Percentiles rank a stretch among this genome's conserved stretches.
Conservation (phyloP, 2,888 invertebrate species). For the Cynaeus angustus region DNA sequence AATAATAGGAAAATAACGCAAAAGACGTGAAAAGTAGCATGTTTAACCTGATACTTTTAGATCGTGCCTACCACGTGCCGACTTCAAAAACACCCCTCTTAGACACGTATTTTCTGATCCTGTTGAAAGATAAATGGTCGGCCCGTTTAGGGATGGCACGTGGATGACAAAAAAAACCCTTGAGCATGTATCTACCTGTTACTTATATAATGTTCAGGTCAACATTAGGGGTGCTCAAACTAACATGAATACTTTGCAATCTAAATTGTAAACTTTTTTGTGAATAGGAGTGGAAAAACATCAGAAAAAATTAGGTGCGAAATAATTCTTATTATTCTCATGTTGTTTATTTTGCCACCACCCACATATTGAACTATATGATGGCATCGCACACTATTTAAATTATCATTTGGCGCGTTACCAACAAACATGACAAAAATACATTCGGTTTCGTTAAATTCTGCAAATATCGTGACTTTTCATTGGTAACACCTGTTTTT, state of each 20-base stretch:
- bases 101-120: slow-evolving; percentile 11
- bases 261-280: too few species aligned
- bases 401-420: slow-evolving; percentile 54
- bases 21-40: neutral
- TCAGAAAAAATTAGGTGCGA: neutral
- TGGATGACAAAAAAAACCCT: slow-evolving; percentile 9
- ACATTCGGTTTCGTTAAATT: slow-evolving; percentile 46
- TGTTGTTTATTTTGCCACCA: slow-evolving; percentile 28
- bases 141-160: slow-evolving; percentile 50
- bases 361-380: slow-evolving; percentile 30
- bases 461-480: slow-evolving; percentile 26
- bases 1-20: neutral
- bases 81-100: neutral
- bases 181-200: slow-evolving; percentile 25
- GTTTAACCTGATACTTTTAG: slow-evolving; percentile 1
- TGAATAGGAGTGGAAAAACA: too few species aligned
- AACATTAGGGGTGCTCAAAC: neutral
- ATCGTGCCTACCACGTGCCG: slow-evolving; percentile 34
- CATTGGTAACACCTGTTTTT: slow-evolving; percentile 37
- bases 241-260: too few species aligned
- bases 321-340: slow-evolving; percentile 3
- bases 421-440: slow-evolving; percentile 56
- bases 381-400: slow-evolving; percentile 43
- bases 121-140: slow-evolving; percentile 41
- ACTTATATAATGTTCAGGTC: neutral